Base-by-base conservation (phyloP, 2,113 vertebrate species). In the Sturnus vulgaris region DNA sequence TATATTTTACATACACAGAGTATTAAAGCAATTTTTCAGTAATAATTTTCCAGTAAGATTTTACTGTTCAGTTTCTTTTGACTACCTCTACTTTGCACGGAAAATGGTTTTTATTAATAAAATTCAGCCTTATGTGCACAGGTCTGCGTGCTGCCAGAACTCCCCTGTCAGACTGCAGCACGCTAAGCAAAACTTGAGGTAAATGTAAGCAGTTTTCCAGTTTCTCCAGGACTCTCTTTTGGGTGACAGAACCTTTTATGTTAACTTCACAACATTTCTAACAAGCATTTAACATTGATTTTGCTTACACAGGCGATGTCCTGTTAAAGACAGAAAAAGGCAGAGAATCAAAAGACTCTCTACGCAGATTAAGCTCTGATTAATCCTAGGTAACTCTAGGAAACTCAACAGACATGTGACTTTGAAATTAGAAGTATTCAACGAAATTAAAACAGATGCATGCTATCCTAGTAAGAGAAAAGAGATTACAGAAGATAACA, bases 271-370 rank as follows among this genome's bases (percentile, higher is more conserved):
- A 37, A 37, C n/a, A 69, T 39, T 80, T 76, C 75, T 57, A 80
- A 65, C 28, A 76, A 88, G 64, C 33, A 83, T 88, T 88, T 86
- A 69, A 59, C 52, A 70, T 13, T 61, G 66, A 72, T 82, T 93
- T 88, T 86, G 76, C 92, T 95, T 88, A 95, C 71, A 83, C 15
- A 63, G 50, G 63, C 21, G 7, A 90, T 65, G 84, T 86, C 50
- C 50, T 53, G 71, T 35, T 73, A 80, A 76, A 95, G 79, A 20
- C 63, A 92, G 85, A 20, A 90, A 85, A 94, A 86, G 25, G 42
- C 92, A 84, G 27, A 89, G 28, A 94, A 92, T 85, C 78, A 94
- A 86, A 94, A 91, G 72, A 90, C 33, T 79, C 56, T 80, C 68
- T 88, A 27, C 14, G 71, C 22, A 78, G 39, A 81, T 11, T 52